Base-by-base conservation (phyloP, 2,888 invertebrate genomes). In the Orthosia gothica region DNA sequence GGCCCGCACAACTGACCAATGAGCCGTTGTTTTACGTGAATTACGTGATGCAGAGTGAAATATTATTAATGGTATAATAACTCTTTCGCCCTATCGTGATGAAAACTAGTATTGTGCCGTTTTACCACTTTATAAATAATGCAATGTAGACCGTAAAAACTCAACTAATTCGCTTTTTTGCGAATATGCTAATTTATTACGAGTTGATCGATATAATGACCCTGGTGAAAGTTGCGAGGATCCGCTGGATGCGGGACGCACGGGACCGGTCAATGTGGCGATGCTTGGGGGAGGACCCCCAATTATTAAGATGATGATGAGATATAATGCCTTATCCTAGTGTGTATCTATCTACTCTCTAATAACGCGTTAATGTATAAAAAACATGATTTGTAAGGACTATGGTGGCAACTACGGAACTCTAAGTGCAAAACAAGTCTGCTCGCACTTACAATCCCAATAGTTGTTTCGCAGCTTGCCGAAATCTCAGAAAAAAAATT, bases 401-500 rank as follows among this genome's bases (percentile, higher is more conserved):
- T 49, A 26, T 49, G 52, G 52, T 52, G 52, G n/a, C n/a, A 52
- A n/a, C 50, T 52, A 52, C 52, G 52, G 52, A 52, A 52, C n/a
- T 12, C 18, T n/a, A 12, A 11, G 52, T 52, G n/a, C n/a, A n/a
- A n/a, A n/a, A 52, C 52, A 12, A n/a, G 16, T 26, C 18, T 12
- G 12, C 16, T 16, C 3, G 45, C 45, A 26, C 11, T 67, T 67
- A 15, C 23, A 54, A 40, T 47, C 16, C 18, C 15, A 13, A 13
- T 15, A 3, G 0, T 0, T 58, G 26, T 47, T 45, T 47, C 9
- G n/a, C 15, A 16, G 18, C 18, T 49, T 57, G 4, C 12, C 9
- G 4, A 12, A 32, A 20, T 68, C 0, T 15, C 13, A 58, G 3
- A 58, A 50, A 49, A 58, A 20, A 4, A 26, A 26, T n/a, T n/a